Percentiles rank a stretch among this genome's conserved stretches.
phyloP scores from a whole-genome alignment of 2,113 vertebrate species.

The Spheniscus mendiculus region DNA sequence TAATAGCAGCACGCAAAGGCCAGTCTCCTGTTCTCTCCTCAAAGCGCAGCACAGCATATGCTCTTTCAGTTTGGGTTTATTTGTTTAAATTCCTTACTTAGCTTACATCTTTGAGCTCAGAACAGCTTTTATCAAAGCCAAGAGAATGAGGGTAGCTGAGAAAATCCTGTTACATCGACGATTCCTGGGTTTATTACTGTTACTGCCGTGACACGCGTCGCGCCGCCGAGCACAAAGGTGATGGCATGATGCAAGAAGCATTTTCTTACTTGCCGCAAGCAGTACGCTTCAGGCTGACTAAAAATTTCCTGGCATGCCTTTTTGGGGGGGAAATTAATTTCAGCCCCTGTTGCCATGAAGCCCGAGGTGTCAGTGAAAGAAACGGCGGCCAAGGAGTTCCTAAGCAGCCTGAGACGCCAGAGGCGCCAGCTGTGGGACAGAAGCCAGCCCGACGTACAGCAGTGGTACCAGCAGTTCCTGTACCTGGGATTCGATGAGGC shows the following conservation, averaged over 20 bases:
- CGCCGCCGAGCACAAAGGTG: background rate
- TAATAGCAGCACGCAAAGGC: background rate
- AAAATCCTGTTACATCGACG: fast-evolving
- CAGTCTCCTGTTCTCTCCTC: background rate
- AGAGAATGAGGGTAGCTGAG: background rate
- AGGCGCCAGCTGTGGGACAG: constrained; percentile 92
- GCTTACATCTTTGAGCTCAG: background rate
- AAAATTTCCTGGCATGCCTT: constrained; percentile 2
- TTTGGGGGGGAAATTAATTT: constrained; percentile 20
- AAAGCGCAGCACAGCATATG: background rate
- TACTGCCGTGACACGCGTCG: background rate
- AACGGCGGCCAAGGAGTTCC: constrained; percentile 85
- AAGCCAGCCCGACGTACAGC: constrained; percentile 87
- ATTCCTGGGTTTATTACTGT: background rate
- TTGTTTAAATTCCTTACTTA: background rate
- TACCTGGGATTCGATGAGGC: constrained; percentile 91
- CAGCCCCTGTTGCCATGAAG: constrained; percentile 63
- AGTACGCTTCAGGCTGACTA: background rate
- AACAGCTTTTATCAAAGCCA: background rate
- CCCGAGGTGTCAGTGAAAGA: constrained; percentile 73
- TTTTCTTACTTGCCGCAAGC: background rate
- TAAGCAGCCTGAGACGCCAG: constrained; percentile 80
- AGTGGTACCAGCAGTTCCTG: constrained; percentile 96
- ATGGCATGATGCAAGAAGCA: background rate
- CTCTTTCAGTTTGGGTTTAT: background rate